Evolutionary conservation across 2,113 vertebrate genomes (phyloP), one percentile per base, ranked within the genome.

Genomic region (Chloropsis cyanopogon): DNA sequence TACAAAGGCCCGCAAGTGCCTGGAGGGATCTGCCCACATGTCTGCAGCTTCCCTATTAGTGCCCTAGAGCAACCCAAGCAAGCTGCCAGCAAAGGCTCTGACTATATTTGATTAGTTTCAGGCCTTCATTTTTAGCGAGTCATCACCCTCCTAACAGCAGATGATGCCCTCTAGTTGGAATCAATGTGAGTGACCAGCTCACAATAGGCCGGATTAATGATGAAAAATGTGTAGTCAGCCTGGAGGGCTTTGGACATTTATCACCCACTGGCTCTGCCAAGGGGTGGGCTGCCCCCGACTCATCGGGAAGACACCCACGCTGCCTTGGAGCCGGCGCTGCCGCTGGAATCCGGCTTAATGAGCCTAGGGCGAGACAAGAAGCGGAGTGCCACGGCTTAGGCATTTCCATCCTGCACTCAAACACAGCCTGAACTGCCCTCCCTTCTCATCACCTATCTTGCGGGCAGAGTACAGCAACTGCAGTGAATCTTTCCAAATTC

Each of bases 131-230:
- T 98, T 98, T 97, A 98, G 97, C 97, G 83, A 98, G 97, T 98
- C 98, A 98, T 98, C 97, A 97, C 97, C 97, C 95, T 97, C 96
- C 97, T 97, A 98, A 98, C 95, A 95, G 97, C 97, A 97, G 97
- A 98, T 99, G 98, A 98, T 99, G 98, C 98, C 99, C 98, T 96
- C 98, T 98, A 96, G 97, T 98, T 97, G 76, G 96, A 98, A 99
- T 99, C 98, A 99, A 99, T 99, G 98, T 97, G 70, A 98, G 97
- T 98, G 98, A 98, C 98, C 98, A 97, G 97, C 98, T 98, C 98
- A 99, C 99, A 99, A 99, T 98, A 97, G 98, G 93, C 96, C 88
- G 71, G 97, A 99, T 99, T 99, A 99, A 99, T 99, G 99, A 99
- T 99, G 99, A 99, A 99, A 99, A 99, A 99, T 99, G 98, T 97